Evolutionary conservation across 2,888 invertebrate species (phyloP).

Genomic region (Autographa gamma): DNA sequence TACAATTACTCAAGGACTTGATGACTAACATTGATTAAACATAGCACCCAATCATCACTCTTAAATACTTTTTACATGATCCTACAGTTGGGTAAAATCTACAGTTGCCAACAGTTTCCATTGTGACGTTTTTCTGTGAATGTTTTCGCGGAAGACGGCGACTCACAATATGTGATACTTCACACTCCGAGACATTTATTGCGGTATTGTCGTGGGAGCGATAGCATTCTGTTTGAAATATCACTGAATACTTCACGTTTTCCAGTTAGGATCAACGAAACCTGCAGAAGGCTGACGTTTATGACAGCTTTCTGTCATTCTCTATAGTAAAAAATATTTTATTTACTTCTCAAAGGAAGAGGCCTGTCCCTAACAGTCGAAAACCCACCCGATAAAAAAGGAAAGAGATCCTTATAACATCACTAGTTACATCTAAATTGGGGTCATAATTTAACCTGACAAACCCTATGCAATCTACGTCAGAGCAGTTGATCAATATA

Average conservation of each 20-base stretch:
- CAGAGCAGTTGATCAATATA: conserved; percentile 33
- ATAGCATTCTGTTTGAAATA: conserved; percentile 30
- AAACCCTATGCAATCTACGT: conserved; percentile 27
- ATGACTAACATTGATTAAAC: conserved; percentile 41
- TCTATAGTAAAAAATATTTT: no score
- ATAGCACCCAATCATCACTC: conserved; percentile 41
- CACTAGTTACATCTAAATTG: conserved; percentile 1
- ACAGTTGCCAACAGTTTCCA: conserved; percentile 47
- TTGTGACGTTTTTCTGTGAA: conserved; percentile 44
- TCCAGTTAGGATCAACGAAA: background rate
- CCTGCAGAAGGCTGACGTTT: background rate
- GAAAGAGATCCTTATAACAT: background rate
- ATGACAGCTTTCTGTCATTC: background rate
- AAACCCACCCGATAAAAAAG: no score
- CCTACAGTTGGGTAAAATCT: conserved; percentile 25
- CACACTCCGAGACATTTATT: conserved; percentile 53
- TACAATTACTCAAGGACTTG: background rate
- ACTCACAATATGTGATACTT: conserved; percentile 48
- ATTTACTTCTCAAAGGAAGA: no score
- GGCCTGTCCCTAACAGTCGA: no score
- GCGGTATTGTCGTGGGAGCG: conserved; percentile 51
- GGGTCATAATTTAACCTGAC: conserved; percentile 22
- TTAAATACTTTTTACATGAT: conserved; percentile 36
- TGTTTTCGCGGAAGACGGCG: conserved; percentile 47
- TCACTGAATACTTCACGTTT: background rate